Percentiles rank a stretch among this genome's conserved stretches.
Conservation (phyloP, 1,140 invertebrate species). For the Drosophila neocordata region DNA sequence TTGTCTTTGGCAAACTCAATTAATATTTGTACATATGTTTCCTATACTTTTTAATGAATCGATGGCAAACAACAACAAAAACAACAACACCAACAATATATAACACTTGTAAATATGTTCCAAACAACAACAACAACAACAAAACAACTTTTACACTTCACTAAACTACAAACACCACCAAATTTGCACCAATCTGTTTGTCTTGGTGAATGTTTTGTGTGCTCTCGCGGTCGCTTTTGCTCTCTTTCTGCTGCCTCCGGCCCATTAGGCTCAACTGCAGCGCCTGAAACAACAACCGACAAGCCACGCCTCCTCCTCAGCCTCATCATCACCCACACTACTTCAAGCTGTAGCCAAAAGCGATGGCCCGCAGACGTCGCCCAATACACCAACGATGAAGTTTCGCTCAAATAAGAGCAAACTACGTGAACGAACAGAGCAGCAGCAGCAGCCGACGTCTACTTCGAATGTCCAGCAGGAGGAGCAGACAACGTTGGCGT, state of each 20-base stretch:
- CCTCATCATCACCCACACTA: constrained; percentile 16
- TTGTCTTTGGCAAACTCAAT: constrained; percentile 65
- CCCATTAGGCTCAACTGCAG: constrained; percentile 63
- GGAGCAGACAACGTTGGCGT: constrained; percentile 4
- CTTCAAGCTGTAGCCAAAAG: constrained; percentile 51
- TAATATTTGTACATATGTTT: constrained; percentile 79
- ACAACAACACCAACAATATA: constrained; percentile 45
- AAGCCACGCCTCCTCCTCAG: constrained; percentile 20
- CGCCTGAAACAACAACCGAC: constrained; percentile 50
- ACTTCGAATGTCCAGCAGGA: not conserved
- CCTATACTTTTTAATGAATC: constrained; percentile 75
- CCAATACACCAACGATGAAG: constrained; percentile 31
- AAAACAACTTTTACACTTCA: constrained; percentile 16
- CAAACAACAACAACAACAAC: constrained; percentile 47
- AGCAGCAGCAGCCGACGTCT: not conserved
- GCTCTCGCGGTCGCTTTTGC: not conserved
- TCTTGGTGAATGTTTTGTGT: constrained; percentile 69
- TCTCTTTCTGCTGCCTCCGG: constrained; percentile 5
- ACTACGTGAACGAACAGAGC: constrained; percentile 31
- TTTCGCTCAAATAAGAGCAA: constrained; percentile 46
- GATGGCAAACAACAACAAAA: constrained; percentile 48
- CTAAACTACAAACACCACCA: constrained; percentile 19
- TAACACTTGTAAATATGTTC: constrained; percentile 71
- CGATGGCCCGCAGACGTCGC: constrained; percentile 13
- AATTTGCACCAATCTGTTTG: constrained; percentile 69